Evolutionary conservation across 1,140 invertebrate species (phyloP).

Genomic region (Scylla paramamosain): DNA sequence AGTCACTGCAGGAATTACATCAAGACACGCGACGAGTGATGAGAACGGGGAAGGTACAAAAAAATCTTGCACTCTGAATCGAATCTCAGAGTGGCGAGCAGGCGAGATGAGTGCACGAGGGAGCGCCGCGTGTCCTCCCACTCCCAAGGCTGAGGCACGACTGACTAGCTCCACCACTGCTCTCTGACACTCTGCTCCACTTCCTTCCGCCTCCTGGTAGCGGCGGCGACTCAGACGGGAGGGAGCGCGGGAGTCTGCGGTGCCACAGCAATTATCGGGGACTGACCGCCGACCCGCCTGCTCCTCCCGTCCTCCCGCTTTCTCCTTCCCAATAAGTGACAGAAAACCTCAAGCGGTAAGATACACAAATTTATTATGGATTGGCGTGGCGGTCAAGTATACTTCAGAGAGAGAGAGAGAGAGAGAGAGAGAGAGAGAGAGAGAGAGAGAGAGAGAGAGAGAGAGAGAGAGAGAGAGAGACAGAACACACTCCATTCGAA

Average conservation of each 20-base stretch:
- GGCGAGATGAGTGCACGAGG: not conserved
- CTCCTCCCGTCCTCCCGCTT: not conserved
- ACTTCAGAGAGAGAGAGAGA: too few species aligned
- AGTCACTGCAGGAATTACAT: not conserved
- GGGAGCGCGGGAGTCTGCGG: not conserved
- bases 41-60: not conserved
- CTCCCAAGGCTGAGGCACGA: not conserved
- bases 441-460: too few species aligned
- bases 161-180: not conserved
- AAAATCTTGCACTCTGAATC: too few species aligned
- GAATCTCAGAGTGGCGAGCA: not conserved
- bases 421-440: too few species aligned
- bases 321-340: not conserved
- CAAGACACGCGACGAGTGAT: not conserved
- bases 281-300: not conserved
- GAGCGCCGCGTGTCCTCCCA: not conserved
- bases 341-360: not conserved
- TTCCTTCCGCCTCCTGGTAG: not conserved
- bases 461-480: too few species aligned
- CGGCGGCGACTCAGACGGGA: not conserved
- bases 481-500: too few species aligned
- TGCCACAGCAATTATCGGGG: not conserved
- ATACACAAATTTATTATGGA: not conserved
- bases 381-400: not conserved
- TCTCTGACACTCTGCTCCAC: constrained; percentile 4